phyloP scores from a whole-genome alignment of 1,140 invertebrate species.

The Chironomus tepperi region DNA sequence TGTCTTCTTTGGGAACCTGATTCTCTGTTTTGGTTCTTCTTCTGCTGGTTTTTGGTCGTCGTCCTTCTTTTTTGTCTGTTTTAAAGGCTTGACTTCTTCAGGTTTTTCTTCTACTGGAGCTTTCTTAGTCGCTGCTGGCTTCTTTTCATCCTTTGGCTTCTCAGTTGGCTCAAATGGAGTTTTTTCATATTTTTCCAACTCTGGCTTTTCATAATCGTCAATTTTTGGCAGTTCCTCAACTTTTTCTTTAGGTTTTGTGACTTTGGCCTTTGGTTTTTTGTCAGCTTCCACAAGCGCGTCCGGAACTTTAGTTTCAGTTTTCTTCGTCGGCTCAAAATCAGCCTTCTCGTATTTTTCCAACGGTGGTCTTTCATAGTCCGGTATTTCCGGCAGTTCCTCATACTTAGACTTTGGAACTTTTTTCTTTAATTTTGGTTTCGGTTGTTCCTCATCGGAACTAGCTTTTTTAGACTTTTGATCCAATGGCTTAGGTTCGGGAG shows the following conservation, averaged over 20 bases:
- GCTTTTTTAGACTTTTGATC: slow-evolving; percentile 29
- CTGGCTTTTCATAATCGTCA: slow-evolving; percentile 44
- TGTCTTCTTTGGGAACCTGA: slow-evolving; percentile 34
- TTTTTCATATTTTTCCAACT: slow-evolving; percentile 44
- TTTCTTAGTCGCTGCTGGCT: slow-evolving; percentile 4
- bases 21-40: slow-evolving; percentile 34
- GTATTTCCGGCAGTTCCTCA: neutral
- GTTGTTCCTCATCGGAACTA: slow-evolving; percentile 32
- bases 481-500: neutral
- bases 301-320: slow-evolving; percentile 23
- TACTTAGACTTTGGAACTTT: slow-evolving; percentile 36
- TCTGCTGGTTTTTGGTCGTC: slow-evolving; percentile 33
- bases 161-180: slow-evolving; percentile 30
- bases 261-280: slow-evolving; percentile 29
- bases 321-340: neutral
- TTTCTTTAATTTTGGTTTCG: slow-evolving; percentile 34
- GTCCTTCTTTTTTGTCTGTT: slow-evolving; percentile 28
- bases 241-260: slow-evolving; percentile 38
- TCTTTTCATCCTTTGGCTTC: slow-evolving; percentile 34
- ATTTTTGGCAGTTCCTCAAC: slow-evolving; percentile 42
- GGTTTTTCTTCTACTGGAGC: slow-evolving; percentile 30
- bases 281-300: slow-evolving; percentile 28
- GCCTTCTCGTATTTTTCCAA: slow-evolving; percentile 32
- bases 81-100: neutral
- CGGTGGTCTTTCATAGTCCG: slow-evolving; percentile 33